Conservation (phyloP, 2,797 vertebrate species). For the Coregonus sp. region DNA sequence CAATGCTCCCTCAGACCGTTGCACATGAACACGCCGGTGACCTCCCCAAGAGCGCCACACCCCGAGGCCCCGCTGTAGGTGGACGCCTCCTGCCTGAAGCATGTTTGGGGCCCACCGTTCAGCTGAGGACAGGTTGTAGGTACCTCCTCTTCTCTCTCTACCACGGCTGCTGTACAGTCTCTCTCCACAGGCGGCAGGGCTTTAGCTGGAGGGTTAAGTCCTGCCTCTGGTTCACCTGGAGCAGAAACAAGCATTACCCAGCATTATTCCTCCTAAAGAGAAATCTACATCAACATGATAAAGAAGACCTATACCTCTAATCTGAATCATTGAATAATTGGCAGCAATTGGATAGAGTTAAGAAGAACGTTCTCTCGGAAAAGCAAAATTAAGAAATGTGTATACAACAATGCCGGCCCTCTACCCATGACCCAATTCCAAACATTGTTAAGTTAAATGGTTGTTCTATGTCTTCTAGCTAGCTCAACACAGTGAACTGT, state of each 20-base stretch:
- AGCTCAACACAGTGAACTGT: background rate
- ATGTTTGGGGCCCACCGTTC: slow-evolving; percentile 22
- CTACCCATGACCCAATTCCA: background rate
- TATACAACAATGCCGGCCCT: background rate
- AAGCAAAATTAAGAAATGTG: background rate
- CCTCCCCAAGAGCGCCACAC: slow-evolving; percentile 15
- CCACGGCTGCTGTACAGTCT: slow-evolving; percentile 5
- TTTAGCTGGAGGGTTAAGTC: slow-evolving; percentile 42
- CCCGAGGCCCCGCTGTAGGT: slow-evolving; percentile 15
- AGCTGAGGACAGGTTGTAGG: slow-evolving; percentile 33
- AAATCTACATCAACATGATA: background rate
- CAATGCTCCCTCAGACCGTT: slow-evolving; percentile 54
- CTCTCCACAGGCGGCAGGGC: slow-evolving; percentile 8
- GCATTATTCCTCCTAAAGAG: too few species aligned
- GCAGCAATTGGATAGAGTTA: background rate
- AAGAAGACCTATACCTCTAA: background rate
- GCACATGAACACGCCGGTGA: slow-evolving; percentile 26
- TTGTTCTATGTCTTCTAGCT: background rate
- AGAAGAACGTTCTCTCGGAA: background rate
- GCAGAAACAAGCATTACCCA: slow-evolving; percentile 19
- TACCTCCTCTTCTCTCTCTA: slow-evolving; percentile 18
- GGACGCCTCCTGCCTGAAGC: slow-evolving; percentile 21
- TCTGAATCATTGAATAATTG: background rate
- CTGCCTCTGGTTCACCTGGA: slow-evolving; percentile 48
- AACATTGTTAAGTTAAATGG: background rate